These are phyloP conservation scores for Xiphorhynchus elegans DNA, from an alignment of 2,113 vertebrate species.

Conservation along the genomic window DNA sequence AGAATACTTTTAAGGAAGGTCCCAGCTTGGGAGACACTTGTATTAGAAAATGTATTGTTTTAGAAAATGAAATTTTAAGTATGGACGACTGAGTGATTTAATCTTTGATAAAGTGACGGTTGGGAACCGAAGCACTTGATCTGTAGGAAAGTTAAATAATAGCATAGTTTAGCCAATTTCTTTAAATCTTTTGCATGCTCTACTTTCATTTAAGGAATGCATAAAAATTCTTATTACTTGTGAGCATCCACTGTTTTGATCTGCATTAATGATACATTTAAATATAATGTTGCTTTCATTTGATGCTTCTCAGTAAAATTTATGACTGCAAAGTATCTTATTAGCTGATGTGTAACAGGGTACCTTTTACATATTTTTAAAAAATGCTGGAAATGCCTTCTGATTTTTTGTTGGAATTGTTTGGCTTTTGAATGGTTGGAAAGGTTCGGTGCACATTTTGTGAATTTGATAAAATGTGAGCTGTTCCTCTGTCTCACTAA, in stretches of 20 bases:
- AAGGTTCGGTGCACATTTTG: neutral
- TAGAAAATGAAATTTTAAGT: neutral
- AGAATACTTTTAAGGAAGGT: conserved; percentile 50
- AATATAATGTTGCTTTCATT: neutral
- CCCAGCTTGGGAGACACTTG: neutral
- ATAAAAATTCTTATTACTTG: conserved; percentile 4
- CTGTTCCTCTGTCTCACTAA: neutral
- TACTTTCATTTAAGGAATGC: conserved; percentile 16
- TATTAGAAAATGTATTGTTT: neutral
- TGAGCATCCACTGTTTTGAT: neutral
- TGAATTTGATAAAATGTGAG: neutral
- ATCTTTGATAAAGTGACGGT: neutral
- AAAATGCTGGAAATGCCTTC: neutral
- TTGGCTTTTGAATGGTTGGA: neutral
- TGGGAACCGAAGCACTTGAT: neutral
- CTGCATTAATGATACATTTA: neutral
- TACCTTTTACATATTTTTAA: neutral
- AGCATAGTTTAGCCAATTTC: neutral
- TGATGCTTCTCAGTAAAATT: neutral
- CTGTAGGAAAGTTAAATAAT: neutral
- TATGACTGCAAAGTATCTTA: neutral
- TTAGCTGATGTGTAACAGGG: neutral
- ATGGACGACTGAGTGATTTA: conserved; percentile 14
- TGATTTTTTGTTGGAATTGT: neutral
- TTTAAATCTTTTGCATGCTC: neutral